Evolutionary conservation across 1,140 invertebrate species (phyloP), one percentile per base, ranked within the genome.

Genomic region (Frieseomelitta varia): DNA sequence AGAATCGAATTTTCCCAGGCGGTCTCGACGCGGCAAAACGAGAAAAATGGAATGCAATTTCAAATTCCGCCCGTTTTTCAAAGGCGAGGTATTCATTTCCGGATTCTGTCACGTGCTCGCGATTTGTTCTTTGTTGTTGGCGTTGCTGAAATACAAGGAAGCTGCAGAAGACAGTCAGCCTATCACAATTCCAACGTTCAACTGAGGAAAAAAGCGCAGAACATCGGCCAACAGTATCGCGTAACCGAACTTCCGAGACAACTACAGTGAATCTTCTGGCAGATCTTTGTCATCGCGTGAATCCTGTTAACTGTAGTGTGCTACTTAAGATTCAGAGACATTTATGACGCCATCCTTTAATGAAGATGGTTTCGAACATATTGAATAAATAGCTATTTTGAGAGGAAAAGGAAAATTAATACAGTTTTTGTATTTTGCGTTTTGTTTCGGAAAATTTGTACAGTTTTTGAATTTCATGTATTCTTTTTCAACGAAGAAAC

Each of bases 261-360:
- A 2, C 1, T 14, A 17, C 12, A 15, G 1, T 2, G 14, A 56
- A 68, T 68, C 63, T 19, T 21, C 11, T 2, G 21, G 4, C 24
- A 84, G 68, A 79, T 79, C 8, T n/a, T 39, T 69, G 63, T 47
- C 30, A 39, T 56, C 21, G 27, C 10, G 4, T 39, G 14, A 47
- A 24, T 56, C 39, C 21, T 11, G 19, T 14, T 27, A 14, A n/a
- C 51, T 39, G 53, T 0, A 55, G 51, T 12, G 34, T 21, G 27
- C 39, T 17, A 21, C 14, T 84, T 84, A 76, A 71, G 71, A 79
- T 79, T 61, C 67, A 72, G 63, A 71, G 53, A 47, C 30, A 47
- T 71, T 53, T 72, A 63, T 47, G 6, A 51, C 53, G n/a, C 8
- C 21, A 27, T 10, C 63, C 30, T 34, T 30, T 15, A 4, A 1